These are phyloP conservation scores for Caenorhabditis wallacei DNA, from an alignment of 2,888 invertebrate genomes.

Conservation along the genomic window DNA sequence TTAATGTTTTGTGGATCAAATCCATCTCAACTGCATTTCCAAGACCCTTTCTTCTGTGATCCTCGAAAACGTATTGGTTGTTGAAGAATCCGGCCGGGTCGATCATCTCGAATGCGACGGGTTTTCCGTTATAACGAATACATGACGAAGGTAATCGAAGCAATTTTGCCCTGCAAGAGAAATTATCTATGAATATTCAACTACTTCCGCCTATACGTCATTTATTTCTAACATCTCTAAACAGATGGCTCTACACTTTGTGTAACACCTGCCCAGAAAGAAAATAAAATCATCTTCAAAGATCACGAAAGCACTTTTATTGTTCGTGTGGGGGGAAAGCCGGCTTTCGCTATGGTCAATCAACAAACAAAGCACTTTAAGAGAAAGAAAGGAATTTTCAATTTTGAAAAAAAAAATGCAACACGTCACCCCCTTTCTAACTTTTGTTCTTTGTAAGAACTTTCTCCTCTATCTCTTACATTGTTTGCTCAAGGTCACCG, in stretches of 20 bases:
- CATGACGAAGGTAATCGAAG: conserved; percentile 68
- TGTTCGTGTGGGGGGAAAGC: background rate
- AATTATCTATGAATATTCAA: conserved; percentile 27
- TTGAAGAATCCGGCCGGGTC: conserved; percentile 74
- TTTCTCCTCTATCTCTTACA: conserved; percentile 44
- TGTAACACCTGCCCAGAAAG: background rate
- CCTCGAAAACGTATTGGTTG: conserved; percentile 71
- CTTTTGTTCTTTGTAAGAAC: conserved; percentile 31
- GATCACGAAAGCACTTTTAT: conserved; percentile 29
- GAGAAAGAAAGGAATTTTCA: background rate
- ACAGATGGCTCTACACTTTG: background rate
- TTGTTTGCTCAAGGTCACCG: conserved; percentile 73
- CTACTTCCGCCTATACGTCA: background rate
- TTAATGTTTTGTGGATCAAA: conserved; percentile 66
- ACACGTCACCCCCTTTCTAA: conserved; percentile 5
- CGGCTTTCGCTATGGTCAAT: conserved; percentile 9
- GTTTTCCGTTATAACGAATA: conserved; percentile 63
- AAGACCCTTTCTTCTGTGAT: conserved; percentile 70
- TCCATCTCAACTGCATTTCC: conserved; percentile 71
- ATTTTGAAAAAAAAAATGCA: background rate
- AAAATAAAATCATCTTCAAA: conserved; percentile 24
- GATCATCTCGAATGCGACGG: conserved; percentile 74
- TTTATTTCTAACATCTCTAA: background rate
- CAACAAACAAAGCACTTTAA: conserved; percentile 25
- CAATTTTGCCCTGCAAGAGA: conserved; percentile 72